Evolutionary conservation across 2,888 invertebrate species (phyloP), one percentile per base, ranked within the genome.

Genomic region (Drosophila sordidapex): DNA sequence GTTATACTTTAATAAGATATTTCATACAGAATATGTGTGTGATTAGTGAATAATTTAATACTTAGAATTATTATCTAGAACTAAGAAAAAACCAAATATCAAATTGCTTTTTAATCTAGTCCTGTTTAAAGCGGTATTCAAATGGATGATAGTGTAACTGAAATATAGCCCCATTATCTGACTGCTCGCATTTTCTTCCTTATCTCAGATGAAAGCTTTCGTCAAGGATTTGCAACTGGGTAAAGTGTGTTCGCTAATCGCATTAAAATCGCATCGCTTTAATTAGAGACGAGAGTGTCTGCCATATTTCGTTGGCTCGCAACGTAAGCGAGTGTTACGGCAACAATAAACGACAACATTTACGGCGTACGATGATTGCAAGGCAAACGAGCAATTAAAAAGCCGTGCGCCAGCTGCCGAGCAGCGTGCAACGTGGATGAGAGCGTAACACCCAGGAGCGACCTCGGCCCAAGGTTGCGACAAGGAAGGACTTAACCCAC

Each of bases 371-470:
- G 89, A 86, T 87, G 87, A 87, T 89, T 85, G 89, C 87, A 74
- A 78, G 83, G 87, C 74, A 86, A 86, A 86, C 85, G 85, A 86
- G 85, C 88, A 86, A 88, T 86, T 86, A 86, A 86, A 86, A 88
- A 81, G 80, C 74, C 82, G 78, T 83, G 83, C 73, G 83, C 74
- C 86, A 65, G 60, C 80, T 81, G 83, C 76, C 69, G 62, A 54
- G 68, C 58, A 52, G 10, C 54, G 18, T 46, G 62, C 38, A 56
- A 38, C 21, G 51, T 29, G 46, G 51, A 18, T 29, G 56, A 31
- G 11, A 38, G 33, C 15, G 27, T 33, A 53, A 38, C 29, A 61
- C 48, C 62, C 40, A 51, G 51, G 53, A 52, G 59, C 69, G 65
- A 72, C 51, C 70, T 61, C 63, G 21, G 65, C 51, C 69, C 58